Evolutionary conservation across 2,888 invertebrate genomes (phyloP), one percentile per base, ranked within the genome.

Genomic region (Odontocolon sp.): DNA sequence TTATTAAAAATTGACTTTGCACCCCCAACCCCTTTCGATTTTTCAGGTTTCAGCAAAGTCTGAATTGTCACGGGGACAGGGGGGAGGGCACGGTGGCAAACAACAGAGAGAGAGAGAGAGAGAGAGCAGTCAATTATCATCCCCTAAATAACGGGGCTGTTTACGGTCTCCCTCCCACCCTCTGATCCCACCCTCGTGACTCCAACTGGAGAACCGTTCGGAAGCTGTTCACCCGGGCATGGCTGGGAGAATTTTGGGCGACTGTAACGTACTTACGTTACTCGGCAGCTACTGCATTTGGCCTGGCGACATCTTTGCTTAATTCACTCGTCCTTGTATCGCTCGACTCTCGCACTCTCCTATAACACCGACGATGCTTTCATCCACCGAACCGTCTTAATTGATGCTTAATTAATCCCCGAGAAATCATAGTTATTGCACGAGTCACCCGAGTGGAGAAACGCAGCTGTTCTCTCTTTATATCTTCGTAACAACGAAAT

Each of bases 261-360:
- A 67, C 67, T 40, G 66, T 52, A 63, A 71, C 42, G 66, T 76
- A 38, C 69, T 66, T 28, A 40, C 42, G 52, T 23, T 11, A 56
- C 36, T 9, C 33, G 18, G 45, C 64, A 61, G 40, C 18, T 57
- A 74, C 68, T 74, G 79, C 84, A 80, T 85, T 83, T 85, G 80
- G 69, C 81, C 70, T 83, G 88, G 89, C 89, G 86, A 88, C 89
- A 90, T 89, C 89, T 89, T 89, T 89, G 87, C 88, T 87, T 89
- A 89, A 90, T 80, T 70, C 67, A n/a, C n/a, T 50, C 64, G 21
- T 40, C 40, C 47, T 68, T 68, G 61, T 61, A 31, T 61, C 59
- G 36, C 66, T 21, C 70, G 31, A 57, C 69, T 67, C 50, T 50
- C 31, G 14, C 36, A 28, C 16, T 59, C 50, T 28, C 56, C n/a